Conservation (phyloP, 2,797 vertebrate species). For the Cirrhinus molitorella region DNA sequence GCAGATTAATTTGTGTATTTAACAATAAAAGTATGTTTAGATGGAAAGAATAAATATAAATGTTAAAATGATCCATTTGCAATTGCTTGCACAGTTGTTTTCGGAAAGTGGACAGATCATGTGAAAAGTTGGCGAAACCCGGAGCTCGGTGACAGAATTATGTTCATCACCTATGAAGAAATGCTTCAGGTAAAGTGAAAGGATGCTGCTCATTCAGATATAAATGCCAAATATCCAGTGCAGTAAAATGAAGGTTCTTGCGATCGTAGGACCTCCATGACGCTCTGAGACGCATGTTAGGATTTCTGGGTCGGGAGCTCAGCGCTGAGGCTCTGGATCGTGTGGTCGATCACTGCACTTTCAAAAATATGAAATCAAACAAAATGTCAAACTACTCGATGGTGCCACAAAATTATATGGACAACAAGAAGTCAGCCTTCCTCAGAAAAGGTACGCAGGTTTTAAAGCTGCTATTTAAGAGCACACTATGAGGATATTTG, state of each 20-base stretch:
- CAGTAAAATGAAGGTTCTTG: background rate
- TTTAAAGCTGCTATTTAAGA: background rate
- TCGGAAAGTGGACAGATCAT: slow-evolving; percentile 91
- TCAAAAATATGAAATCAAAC: slow-evolving; percentile 82
- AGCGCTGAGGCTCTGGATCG: slow-evolving; percentile 73
- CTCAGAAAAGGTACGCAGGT: slow-evolving; percentile 83
- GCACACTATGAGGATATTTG: background rate
- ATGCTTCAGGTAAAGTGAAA: slow-evolving; percentile 73
- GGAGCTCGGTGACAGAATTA: slow-evolving; percentile 80
- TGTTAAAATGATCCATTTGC: no score
- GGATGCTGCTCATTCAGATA: background rate
- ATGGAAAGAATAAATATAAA: no score
- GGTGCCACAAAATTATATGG: slow-evolving; percentile 78
- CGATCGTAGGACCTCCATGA: slow-evolving; percentile 79
- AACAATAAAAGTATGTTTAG: no score
- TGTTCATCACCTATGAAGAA: slow-evolving; percentile 86
- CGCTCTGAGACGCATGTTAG: slow-evolving; percentile 69
- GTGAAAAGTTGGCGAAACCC: slow-evolving; percentile 85
- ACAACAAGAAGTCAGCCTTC: slow-evolving; percentile 78
- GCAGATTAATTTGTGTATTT: no score
- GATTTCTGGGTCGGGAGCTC: slow-evolving; percentile 79
- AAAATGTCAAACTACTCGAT: slow-evolving; percentile 86
- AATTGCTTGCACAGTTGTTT: slow-evolving; percentile 76
- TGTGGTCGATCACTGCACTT: slow-evolving; percentile 78
- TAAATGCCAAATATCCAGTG: no score